Evolutionary conservation across 2,113 vertebrate genomes (phyloP), one percentile per base, ranked within the genome.

Genomic region (Ameiurus melas): DNA sequence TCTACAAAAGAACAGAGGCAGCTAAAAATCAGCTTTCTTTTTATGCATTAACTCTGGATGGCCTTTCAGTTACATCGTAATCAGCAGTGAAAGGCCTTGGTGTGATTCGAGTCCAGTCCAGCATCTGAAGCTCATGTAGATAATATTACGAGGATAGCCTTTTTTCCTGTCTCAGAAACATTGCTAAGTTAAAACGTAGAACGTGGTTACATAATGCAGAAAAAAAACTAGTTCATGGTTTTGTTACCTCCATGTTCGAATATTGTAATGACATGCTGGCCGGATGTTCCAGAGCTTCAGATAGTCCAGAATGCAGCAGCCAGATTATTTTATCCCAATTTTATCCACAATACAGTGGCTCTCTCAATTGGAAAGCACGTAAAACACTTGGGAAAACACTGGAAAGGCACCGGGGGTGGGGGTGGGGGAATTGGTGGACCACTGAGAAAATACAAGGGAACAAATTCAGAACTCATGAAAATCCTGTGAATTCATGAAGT

Each of bases 11-110:
- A 19, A 14, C n/a, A 20, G 6, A 33, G 13, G 16, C 51, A 80
- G 78, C 53, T 27, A 77, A 8, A 53, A 12, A 0, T 27, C 43
- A 51, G 43, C 25, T 78, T 53, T 78, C 13, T n/a, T 13, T 53
- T 53, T 27, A 78, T 78, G 43, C 47, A 51, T 27, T 27, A 80
- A 80, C 51, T 80, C 78, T 80, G n/a, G 27, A 80, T 79, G 27
- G 27, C 12, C 22, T 79, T 79, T 53, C 77, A 79, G 25, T 55
- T 78, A 51, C 75, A 79, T 79, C 77, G 5, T 79, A 3, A 55
- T 0, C 47, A 53, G 27, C 14, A 79, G 51, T 20, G 0, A 16
- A 80, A 80, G 16, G 43, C 3, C 14, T 5, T 78, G 39, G 39
- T 14, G 22, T 51, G 43, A n/a, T 14, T 51, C 33, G 78, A 30